Evolutionary conservation across 2,888 invertebrate genomes (phyloP).

Genomic region (Morpho achilles): DNA sequence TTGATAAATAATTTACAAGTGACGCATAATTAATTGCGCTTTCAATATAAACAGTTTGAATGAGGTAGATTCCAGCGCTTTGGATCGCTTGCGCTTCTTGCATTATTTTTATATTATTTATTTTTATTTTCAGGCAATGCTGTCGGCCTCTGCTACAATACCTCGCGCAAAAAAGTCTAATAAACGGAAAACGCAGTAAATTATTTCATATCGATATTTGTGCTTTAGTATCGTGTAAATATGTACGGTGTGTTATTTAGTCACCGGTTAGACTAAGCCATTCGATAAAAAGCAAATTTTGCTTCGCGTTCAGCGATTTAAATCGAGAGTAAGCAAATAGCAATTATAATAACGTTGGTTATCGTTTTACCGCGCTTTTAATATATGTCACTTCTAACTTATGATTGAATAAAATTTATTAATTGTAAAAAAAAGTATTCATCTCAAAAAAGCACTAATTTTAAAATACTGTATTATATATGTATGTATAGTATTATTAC

Average conservation of each 20-base stretch:
- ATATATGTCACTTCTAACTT: too few relatives aligned
- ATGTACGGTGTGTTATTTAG: not conserved
- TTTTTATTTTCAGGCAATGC: conserved; percentile 81
- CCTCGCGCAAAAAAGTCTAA: conserved; percentile 86
- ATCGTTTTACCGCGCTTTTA: too few relatives aligned
- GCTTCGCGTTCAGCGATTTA: too few relatives aligned
- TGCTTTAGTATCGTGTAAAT: not conserved
- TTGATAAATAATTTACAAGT: not conserved
- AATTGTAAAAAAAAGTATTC: too few relatives aligned
- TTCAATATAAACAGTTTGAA: not conserved
- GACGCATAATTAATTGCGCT: not conserved
- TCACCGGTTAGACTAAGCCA: not conserved
- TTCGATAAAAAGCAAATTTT: not conserved
- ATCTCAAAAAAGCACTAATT: too few relatives aligned
- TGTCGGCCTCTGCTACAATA: conserved; percentile 84
- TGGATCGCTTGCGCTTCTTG: conserved; percentile 24
- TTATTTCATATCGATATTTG: conserved; percentile 13
- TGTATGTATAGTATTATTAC: too few relatives aligned
- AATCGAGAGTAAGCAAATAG: too few relatives aligned
- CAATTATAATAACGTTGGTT: too few relatives aligned
- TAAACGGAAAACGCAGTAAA: conserved; percentile 83
- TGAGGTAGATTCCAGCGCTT: not conserved
- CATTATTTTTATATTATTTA: conserved; percentile 40
- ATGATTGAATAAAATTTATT: too few relatives aligned
- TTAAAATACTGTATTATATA: too few relatives aligned